Base-by-base conservation (phyloP, 2,797 vertebrate genomes). In the Chaunax sp. region DNA sequence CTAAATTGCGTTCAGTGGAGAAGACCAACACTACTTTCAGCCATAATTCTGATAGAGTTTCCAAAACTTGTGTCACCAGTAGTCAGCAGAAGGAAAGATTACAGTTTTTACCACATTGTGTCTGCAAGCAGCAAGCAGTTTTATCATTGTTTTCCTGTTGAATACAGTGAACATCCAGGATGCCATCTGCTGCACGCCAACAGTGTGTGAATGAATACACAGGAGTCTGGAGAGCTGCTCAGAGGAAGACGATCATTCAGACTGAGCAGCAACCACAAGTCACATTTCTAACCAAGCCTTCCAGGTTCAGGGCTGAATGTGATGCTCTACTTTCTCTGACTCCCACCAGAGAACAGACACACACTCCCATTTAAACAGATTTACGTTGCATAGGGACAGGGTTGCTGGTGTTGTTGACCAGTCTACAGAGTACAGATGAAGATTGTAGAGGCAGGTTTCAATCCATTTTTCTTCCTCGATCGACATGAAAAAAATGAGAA, bases 181-280 rank as follows among this genome's bases (percentile, higher is more conserved):
- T 1, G 51, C 73, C 80, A 80, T 81, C 80, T 81, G 75, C 71
- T 78, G 64, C 72, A 68, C 41, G 56, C 26, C 61, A 33, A 45
- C 43, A 51, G 15, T 55, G 44, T 45, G 46, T 40, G 65, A 53
- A 67, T 2, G 9, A 30, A 30, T 53, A 43, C 45, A 69, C 37
- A 35, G 40, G 46, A 62, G 55, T 57, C 61, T 54, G 59, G 25
- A 50, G 60, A 50, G 64, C 61, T 16, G 35, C 22, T 77, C 50
- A 3, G n/a, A 55, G 33, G 35, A 35, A 66, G 26, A 54, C 9
- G 1, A 40, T 59, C 44, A 43, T 62, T 76, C 43, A 56, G 14
- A 35, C 41, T 28, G 35, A 53, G 25, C 25, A 64, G 40, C 23
- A 25, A 30, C 11, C 20, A 38, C 12, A 14, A 35, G 28, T 69